These are phyloP conservation scores for Oreotrochilus melanogaster DNA, from an alignment of 2,113 vertebrate genomes.

Conservation along the genomic window DNA sequence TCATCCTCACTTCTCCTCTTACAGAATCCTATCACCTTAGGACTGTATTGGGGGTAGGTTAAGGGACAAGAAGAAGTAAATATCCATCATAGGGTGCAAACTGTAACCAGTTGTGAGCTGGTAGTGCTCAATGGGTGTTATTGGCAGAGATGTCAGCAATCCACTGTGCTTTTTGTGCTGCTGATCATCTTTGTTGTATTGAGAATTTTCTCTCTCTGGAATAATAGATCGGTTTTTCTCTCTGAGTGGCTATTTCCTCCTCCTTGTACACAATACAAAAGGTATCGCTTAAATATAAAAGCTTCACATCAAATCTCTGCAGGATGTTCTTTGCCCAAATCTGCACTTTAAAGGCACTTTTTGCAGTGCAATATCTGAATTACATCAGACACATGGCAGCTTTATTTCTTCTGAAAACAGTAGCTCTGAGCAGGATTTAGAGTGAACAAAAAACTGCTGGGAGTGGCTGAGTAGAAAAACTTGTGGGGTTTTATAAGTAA, in stretches of 20 bases:
- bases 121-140: rapidly evolving
- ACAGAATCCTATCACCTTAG: not conserved
- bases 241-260: conserved; percentile 19
- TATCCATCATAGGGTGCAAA: not conserved
- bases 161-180: not conserved
- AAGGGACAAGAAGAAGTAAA: not conserved
- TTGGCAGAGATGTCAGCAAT: not conserved
- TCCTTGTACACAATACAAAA: conserved; percentile 31
- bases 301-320: conserved; percentile 40
- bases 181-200: not conserved
- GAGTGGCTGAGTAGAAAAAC: not conserved
- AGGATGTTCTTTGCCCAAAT: conserved; percentile 16
- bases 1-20: not conserved
- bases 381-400: not conserved
- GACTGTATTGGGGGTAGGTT: not conserved
- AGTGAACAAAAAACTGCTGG: not conserved
- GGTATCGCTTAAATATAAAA: not conserved
- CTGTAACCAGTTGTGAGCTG: not conserved
- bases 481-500: not conserved
- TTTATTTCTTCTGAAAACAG: not conserved
- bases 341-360: conserved; percentile 9
- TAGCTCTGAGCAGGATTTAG: not conserved
- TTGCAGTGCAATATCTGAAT: not conserved
- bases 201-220: not conserved
- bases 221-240: conserved; percentile 21